Base-by-base conservation (phyloP, 2,888 invertebrate species). In the Phyllotreta cruciferae region DNA sequence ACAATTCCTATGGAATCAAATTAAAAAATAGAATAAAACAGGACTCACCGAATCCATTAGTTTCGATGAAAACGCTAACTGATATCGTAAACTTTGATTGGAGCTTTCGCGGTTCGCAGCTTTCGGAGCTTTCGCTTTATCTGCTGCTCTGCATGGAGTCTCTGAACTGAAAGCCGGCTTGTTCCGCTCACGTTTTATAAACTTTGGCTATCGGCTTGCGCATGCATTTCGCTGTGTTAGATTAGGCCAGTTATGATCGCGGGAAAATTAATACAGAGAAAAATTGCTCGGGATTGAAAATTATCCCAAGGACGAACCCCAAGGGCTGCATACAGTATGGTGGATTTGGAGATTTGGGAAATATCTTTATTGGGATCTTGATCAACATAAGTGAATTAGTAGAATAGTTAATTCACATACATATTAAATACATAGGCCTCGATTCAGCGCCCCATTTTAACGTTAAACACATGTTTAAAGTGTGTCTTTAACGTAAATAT, bases 151-250 rank as follows among this genome's bases (percentile, higher is more conserved):
- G 37, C 34, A 35, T 53, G 38, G 13, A 35, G 53, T 52, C 38
- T 37, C 45, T 52, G 42, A 64, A 68, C 68, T 68, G 66, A 60
- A 50, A 53, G 14, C 44, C 50, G 42, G 35, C 38, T 42, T 13
- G 44, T 13, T 52, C 35, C 42, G 44, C 52, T 44, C 42, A 42
- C 47, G 52, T 60, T 60, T 52, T 60, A 60, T 60, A 60, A 60
- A 60, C 60, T 52, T 60, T 44, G 60, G 8, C 14, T 36, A 44
- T 42, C 13, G 1, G 36, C 52, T 34, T 58, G 58, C 58, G 58
- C 69, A 71, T 72, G 71, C 71, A 69, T 8, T 42, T 55, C 60
- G 55, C 55, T 45, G 42, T 63, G 50, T 56, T 52, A 58, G 64
- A 63, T 70, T 66, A 68, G 62, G 44, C 49, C 49, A 9, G 49